These are phyloP conservation scores for Colistium nudipinnis DNA, from an alignment of 2,113 vertebrate species.

Conservation along the genomic window DNA sequence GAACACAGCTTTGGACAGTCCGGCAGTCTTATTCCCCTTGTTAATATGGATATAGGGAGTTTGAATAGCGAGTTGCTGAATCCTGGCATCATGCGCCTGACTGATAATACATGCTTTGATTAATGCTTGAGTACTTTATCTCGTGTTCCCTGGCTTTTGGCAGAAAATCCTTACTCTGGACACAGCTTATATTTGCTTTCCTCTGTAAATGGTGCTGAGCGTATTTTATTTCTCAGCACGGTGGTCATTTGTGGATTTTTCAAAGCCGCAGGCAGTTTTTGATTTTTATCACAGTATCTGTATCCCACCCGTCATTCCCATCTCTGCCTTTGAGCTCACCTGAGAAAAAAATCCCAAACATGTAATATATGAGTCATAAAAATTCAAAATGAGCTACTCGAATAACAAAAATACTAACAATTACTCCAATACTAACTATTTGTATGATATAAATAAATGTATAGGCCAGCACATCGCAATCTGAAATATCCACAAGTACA, in stretches of 20 bases:
- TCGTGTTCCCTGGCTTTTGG: conserved; percentile 24
- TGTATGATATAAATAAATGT: too few relatives aligned
- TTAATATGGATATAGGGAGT: conserved; percentile 46
- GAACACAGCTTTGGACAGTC: conserved; percentile 54
- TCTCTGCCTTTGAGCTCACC: background rate
- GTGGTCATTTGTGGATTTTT: conserved; percentile 11
- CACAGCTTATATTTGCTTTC: conserved; percentile 15
- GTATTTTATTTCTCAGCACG: conserved; percentile 16
- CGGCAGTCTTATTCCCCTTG: conserved; percentile 38
- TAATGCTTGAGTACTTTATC: conserved; percentile 56
- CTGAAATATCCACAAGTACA: too few relatives aligned
- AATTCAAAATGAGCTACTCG: background rate
- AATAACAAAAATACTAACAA: too few relatives aligned
- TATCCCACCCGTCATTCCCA: conserved; percentile 1
- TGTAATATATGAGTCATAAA: background rate
- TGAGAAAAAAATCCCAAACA: background rate
- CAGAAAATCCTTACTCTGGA: conserved; percentile 9
- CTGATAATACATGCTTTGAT: conserved; percentile 57
- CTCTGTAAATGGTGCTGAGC: conserved; percentile 14
- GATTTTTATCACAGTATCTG: conserved; percentile 10
- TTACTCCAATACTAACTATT: too few relatives aligned
- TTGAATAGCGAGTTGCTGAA: conserved; percentile 38
- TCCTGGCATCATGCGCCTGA: conserved; percentile 41
- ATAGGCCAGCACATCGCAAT: too few relatives aligned
- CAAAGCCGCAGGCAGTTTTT: conserved; percentile 17